Conservation (phyloP, 1,140 invertebrate genomes). For the Heliothis virescens region DNA sequence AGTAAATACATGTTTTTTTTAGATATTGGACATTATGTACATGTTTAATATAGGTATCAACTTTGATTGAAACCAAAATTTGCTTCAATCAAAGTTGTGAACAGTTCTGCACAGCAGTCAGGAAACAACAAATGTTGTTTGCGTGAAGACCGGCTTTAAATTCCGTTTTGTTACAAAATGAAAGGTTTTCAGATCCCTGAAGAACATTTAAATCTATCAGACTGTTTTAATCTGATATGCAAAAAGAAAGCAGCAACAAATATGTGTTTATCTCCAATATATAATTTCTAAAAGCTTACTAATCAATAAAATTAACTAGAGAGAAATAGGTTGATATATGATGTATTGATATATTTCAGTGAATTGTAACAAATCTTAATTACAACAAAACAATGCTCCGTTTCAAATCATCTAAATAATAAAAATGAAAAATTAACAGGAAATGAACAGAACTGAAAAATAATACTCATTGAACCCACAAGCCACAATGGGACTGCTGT, state of each 20-base stretch:
- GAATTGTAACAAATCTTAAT: constrained; percentile 27
- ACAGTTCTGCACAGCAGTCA: no score
- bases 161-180: no score
- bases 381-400: constrained; percentile 20
- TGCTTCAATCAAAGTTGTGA: no score
- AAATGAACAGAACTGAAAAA: constrained; percentile 24
- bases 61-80: no score
- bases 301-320: constrained; percentile 8
- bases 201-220: no score
- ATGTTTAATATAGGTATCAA: no score
- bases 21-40: not conserved
- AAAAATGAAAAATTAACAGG: not conserved
- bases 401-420: constrained; percentile 8
- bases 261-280: no score
- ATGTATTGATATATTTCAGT: constrained; percentile 27
- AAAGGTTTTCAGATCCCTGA: no score
- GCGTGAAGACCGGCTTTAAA: no score
- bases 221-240: not conserved
- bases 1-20: not conserved
- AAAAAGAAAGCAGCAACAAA: not conserved
- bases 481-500: constrained; percentile 18
- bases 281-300: not conserved
- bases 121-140: no score
- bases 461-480: constrained; percentile 23
- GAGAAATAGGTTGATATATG: not conserved